Percentiles rank a stretch among this genome's conserved stretches.
Conservation (phyloP, 1,140 invertebrate species). For the Reticulitermes speratus region DNA sequence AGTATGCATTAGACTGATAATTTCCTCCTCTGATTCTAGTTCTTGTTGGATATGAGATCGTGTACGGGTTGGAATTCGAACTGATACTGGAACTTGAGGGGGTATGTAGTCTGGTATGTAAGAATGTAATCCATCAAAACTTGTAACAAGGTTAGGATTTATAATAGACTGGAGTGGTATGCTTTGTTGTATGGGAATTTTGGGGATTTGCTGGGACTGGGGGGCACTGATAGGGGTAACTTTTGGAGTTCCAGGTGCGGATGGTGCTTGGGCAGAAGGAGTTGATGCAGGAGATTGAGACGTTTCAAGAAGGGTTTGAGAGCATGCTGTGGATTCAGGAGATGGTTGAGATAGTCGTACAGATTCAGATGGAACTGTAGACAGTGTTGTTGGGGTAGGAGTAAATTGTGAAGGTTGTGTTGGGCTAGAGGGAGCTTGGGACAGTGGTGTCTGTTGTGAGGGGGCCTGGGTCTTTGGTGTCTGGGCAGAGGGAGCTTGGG, state of each 20-base stretch:
- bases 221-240: neutral
- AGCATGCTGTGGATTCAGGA: neutral
- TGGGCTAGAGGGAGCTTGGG: neutral
- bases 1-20: neutral
- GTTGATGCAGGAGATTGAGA: neutral
- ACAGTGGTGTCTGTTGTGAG: neutral
- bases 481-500: neutral
- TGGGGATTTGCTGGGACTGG: neutral
- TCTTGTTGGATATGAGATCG: constrained; percentile 35
- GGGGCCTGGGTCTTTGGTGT: neutral
- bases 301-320: neutral
- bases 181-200: neutral
- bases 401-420: neutral
- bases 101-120: constrained; percentile 24
- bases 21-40: constrained; percentile 34
- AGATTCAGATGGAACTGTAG: neutral
- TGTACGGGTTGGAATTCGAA: constrained; percentile 39
- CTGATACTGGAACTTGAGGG: constrained; percentile 31
- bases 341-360: neutral
- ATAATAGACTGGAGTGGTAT: constrained; percentile 18
- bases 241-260: neutral
- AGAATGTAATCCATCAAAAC: constrained; percentile 9
- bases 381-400: neutral
- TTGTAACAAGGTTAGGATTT: neutral
- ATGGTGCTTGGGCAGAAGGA: neutral